Percentiles rank a stretch among this genome's conserved stretches.
Evolutionary conservation across 2,113 vertebrate species (phyloP).

Genomic region (Odocoileus hemionus): DNA sequence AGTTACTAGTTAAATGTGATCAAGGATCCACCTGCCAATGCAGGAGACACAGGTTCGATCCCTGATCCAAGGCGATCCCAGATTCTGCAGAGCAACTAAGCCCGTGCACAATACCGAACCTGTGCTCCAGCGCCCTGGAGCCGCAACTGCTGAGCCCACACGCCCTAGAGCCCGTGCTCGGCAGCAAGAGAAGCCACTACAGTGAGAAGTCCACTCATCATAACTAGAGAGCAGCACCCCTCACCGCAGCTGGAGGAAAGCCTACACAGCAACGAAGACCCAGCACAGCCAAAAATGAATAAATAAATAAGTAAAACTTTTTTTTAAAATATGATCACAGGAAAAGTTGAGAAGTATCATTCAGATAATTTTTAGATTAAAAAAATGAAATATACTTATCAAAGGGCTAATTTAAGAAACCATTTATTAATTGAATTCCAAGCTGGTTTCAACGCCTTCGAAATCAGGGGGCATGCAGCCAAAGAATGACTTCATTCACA

Average conservation of each 20-base stretch:
- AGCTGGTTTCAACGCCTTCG: not conserved
- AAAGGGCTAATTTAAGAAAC: not conserved
- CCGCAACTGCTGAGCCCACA: not conserved
- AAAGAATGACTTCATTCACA: not conserved
- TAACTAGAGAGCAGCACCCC: not conserved
- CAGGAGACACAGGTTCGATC: not conserved
- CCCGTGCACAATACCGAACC: not conserved
- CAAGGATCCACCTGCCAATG: not conserved
- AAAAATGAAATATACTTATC: not conserved
- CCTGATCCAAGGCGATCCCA: not conserved
- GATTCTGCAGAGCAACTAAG: not conserved
- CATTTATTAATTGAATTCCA: conserved; percentile 14
- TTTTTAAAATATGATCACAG: not conserved
- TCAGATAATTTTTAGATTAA: not conserved
- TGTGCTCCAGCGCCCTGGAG: not conserved
- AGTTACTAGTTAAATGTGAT: not conserved
- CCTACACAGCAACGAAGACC: not conserved
- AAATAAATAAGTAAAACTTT: not conserved
- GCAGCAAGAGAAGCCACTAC: not conserved
- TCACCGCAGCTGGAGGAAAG: not conserved
- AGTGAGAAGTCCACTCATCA: not conserved
- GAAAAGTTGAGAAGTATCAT: not conserved
- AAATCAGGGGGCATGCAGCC: not conserved
- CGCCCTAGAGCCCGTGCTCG: not conserved
- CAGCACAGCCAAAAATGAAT: not conserved